Evolutionary conservation across 2,888 invertebrate genomes (phyloP).

Genomic region (Cosmia trapezina): DNA sequence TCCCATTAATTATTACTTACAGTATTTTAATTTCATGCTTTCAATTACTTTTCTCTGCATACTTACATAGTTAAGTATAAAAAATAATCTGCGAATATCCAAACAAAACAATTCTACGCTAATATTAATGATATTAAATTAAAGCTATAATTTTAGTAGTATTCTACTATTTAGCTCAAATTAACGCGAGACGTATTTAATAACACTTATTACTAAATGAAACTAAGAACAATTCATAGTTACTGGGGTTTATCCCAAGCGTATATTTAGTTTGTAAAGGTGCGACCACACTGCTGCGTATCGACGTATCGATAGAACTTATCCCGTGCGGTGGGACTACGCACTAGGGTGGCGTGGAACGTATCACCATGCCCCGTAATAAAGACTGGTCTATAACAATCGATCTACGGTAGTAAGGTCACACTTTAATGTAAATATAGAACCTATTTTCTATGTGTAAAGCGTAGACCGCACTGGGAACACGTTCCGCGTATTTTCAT

Average conservation of each 20-base stretch:
- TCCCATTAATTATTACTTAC: not conserved
- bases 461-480: too few species aligned
- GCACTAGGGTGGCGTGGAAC: not conserved
- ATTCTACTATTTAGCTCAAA: constrained; percentile 59
- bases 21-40: not conserved
- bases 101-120: constrained; percentile 61
- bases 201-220: constrained; percentile 65
- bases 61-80: constrained; percentile 35
- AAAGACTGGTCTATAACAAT: not conserved
- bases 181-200: constrained; percentile 57
- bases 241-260: constrained; percentile 47
- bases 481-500: too few species aligned
- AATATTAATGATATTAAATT: constrained; percentile 64
- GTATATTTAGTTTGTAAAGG: constrained; percentile 46
- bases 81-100: constrained; percentile 54
- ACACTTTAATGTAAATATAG: constrained; percentile 34
- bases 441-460: constrained; percentile 23
- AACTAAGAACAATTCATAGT: constrained; percentile 55
- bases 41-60: not conserved
- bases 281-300: constrained; percentile 18
- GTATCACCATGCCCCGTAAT: not conserved
- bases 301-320: not conserved
- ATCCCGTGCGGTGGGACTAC: not conserved
- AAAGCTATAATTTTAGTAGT: constrained; percentile 68
- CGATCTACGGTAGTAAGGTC: constrained; percentile 6